These are phyloP conservation scores for Panzeria rudis DNA, from an alignment of 2,888 invertebrate species.

Conservation along the genomic window DNA sequence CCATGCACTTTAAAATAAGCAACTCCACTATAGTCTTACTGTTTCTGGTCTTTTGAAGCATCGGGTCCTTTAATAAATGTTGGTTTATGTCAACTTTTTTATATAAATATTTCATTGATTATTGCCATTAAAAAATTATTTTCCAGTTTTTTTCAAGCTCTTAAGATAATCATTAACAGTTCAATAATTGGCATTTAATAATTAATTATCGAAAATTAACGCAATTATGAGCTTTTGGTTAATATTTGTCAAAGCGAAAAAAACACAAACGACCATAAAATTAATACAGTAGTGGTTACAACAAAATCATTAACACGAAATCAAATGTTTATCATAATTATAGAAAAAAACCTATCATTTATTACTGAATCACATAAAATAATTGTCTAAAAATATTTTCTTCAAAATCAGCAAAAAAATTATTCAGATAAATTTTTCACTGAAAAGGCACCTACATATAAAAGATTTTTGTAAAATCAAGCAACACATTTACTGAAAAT, in stretches of 20 bases:
- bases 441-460: no score
- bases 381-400: no score
- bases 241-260: background rate
- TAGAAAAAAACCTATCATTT: background rate
- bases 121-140: background rate
- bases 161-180: background rate
- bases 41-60: background rate
- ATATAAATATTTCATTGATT: background rate
- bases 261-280: background rate
- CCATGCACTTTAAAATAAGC: no score
- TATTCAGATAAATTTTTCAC: no score
- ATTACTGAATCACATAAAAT: no score
- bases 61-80: background rate
- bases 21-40: no score
- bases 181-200: constrained; percentile 27
- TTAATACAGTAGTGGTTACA: background rate
- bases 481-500: no score
- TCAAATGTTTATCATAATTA: background rate
- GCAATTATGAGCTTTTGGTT: background rate
- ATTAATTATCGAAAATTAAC: constrained; percentile 17
- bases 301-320: background rate
- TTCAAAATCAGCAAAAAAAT: no score
- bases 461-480: no score
- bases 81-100: background rate
- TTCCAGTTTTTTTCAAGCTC: background rate